Conservation (phyloP, 2,888 invertebrate genomes). For the Agriopis leucophaearia region DNA sequence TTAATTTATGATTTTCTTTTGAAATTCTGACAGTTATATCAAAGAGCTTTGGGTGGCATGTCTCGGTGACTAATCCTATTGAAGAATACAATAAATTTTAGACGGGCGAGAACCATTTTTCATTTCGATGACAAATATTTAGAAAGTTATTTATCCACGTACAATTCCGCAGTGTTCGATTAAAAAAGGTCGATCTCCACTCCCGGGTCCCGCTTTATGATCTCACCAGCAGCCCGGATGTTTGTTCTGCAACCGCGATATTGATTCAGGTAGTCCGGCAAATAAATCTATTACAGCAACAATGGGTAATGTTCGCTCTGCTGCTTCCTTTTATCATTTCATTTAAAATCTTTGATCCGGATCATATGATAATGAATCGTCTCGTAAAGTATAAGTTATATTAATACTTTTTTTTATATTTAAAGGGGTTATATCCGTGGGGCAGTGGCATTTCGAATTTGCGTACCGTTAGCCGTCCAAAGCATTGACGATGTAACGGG, state of each 20-base stretch:
- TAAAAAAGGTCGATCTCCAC: constrained; percentile 70
- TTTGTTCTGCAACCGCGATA: constrained; percentile 79
- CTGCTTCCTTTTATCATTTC: constrained; percentile 65
- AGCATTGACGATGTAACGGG: constrained; percentile 64
- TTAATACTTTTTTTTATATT: constrained; percentile 44
- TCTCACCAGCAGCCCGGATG: constrained; percentile 69
- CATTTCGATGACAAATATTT: constrained; percentile 85
- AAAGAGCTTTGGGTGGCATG: constrained; percentile 73
- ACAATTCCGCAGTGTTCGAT: constrained; percentile 74
- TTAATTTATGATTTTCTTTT: constrained; percentile 69
- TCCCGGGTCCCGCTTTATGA: constrained; percentile 69
- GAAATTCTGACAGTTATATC: constrained; percentile 64
- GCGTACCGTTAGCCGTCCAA: constrained; percentile 55
- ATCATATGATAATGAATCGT: constrained; percentile 56
- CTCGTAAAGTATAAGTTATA: constrained; percentile 53
- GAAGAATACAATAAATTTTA: constrained; percentile 71
- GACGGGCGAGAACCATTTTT: constrained; percentile 77
- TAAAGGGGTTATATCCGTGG: constrained; percentile 54
- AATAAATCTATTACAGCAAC: constrained; percentile 80
- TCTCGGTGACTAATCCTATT: constrained; percentile 83
- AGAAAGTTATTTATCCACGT: constrained; percentile 83
- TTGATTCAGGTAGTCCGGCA: constrained; percentile 78
- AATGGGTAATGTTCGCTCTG: constrained; percentile 59
- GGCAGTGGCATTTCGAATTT: constrained; percentile 66
- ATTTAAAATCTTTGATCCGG: constrained; percentile 60